phyloP scores from a whole-genome alignment of 1,140 invertebrate species.

The Lordiphosa clarofinis region DNA sequence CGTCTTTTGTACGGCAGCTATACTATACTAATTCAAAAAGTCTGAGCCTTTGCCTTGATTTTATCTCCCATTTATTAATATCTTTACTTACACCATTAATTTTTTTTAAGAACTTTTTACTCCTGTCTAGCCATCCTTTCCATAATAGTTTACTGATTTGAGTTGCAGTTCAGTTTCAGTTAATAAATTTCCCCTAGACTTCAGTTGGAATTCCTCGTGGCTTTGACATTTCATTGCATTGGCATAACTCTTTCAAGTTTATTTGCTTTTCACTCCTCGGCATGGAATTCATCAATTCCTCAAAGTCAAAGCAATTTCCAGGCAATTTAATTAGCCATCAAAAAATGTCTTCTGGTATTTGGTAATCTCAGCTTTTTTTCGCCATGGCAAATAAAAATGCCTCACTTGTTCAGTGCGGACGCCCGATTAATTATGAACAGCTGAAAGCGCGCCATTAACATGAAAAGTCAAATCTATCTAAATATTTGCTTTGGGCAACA shows the following conservation, averaged over 20 bases:
- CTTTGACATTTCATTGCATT: background rate
- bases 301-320: constrained; percentile 38
- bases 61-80: no score
- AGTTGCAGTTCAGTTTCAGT: no score
- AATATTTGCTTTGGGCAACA: constrained; percentile 69
- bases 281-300: constrained; percentile 36
- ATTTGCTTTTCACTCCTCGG: background rate
- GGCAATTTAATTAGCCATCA: constrained; percentile 67
- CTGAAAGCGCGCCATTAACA: constrained; percentile 77
- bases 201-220: no score
- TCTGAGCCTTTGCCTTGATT: no score
- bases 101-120: no score
- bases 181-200: no score
- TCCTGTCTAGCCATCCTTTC: no score
- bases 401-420: constrained; percentile 66
- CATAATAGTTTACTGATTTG: no score
- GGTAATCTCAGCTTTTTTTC: constrained; percentile 26
- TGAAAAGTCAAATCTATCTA: constrained; percentile 78
- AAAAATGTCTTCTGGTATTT: constrained; percentile 66
- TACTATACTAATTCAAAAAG: no score
- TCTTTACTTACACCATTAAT: no score
- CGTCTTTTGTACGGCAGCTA: no score
- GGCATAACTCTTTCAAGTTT: constrained; percentile 5
- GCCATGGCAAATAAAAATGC: constrained; percentile 68
- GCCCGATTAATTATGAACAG: constrained; percentile 77